Evolutionary conservation across 2,113 vertebrate genomes (phyloP), one percentile per base, ranked within the genome.

Genomic region (Tautogolabrus adspersus): DNA sequence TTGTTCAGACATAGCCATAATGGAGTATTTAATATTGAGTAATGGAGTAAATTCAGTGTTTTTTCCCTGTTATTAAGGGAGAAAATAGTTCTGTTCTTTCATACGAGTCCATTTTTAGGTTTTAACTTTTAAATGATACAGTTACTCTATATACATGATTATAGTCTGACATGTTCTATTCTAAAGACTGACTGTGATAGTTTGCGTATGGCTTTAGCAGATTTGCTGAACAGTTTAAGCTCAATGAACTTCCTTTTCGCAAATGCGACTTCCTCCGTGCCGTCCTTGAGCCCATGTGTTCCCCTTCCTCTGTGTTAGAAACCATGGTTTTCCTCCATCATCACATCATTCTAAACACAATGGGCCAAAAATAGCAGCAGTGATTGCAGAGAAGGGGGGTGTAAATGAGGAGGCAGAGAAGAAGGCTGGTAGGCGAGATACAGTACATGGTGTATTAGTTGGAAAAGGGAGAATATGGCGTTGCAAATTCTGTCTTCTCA

Each of bases 361-460:
- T 89, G 60, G 85, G 61, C 74, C 74, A 66, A 81, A 92, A 91
- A 93, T 93, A 91, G 87, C 79, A 16, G 8, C 12, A 54, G 73
- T 75, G 74, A 74, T 80, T 58, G 66, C 72, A 56, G 51, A 38
- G 23, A 73, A 51, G 54, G 44, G 73, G 75, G 26, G 49, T n/a
- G 49, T 19, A 57, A 78, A 51, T 72, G 37, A 79, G 64, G 37
- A 54, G 49, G 46, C 46, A 76, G 26, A 75, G 68, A 49, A 56
- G 47, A 38, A 57, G 21, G 46, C 42, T 44, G 15, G 26, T 59
- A 19, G 59, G 69, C 34, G 70, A 69, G 63, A 70, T 62, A n/a
- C n/a, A n/a, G n/a, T n/a, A 47, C 52, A 38, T 34, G 18, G 6
- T 66, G 63, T 62, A 72, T 74, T 66, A 12, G 68, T 42, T 8